Percentiles rank a stretch among this genome's conserved stretches.
These are phyloP conservation scores for Andrena minutula DNA, from an alignment of 2,888 invertebrate species.

Conservation along the genomic window DNA sequence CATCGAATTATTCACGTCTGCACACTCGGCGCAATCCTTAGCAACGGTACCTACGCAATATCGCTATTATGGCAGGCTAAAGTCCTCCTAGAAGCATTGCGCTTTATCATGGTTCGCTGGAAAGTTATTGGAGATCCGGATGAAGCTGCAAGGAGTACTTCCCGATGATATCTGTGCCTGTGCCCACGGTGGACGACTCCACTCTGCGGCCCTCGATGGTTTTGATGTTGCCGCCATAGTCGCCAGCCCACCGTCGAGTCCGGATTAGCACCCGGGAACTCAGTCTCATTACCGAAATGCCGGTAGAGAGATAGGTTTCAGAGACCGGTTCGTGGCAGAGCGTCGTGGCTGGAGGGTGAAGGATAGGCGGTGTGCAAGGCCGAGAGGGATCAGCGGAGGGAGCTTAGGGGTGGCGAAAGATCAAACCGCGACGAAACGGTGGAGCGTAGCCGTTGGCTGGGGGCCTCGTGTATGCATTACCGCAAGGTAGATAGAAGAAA, in stretches of 20 bases:
- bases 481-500: slow-evolving; percentile 52
- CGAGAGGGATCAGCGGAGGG: slow-evolving; percentile 22
- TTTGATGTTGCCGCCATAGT: slow-evolving; percentile 69
- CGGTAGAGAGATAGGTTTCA: slow-evolving; percentile 56
- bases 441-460: slow-evolving; percentile 60
- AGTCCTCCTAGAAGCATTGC: neutral
- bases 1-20: no score
- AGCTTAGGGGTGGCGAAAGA: slow-evolving; percentile 68
- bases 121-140: slow-evolving; percentile 35
- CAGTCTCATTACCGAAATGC: slow-evolving; percentile 74
- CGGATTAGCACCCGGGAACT: slow-evolving; percentile 72
- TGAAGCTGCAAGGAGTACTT: slow-evolving; percentile 56
- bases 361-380: slow-evolving; percentile 8
- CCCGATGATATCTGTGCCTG: slow-evolving; percentile 69
- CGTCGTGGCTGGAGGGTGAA: slow-evolving; percentile 30
- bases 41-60: no score
- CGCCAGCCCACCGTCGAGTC: slow-evolving; percentile 50
- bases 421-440: slow-evolving; percentile 75
- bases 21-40: no score
- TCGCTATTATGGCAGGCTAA: slow-evolving; percentile 5
- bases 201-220: slow-evolving; percentile 51
- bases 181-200: slow-evolving; percentile 46
- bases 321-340: slow-evolving; percentile 51
- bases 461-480: slow-evolving; percentile 70
- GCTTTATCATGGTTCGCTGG: slow-evolving; percentile 1